Percentiles rank a stretch among this genome's conserved stretches.
phyloP scores from a whole-genome alignment of 2,113 vertebrate species.

The Prochilodus magdalenae region DNA sequence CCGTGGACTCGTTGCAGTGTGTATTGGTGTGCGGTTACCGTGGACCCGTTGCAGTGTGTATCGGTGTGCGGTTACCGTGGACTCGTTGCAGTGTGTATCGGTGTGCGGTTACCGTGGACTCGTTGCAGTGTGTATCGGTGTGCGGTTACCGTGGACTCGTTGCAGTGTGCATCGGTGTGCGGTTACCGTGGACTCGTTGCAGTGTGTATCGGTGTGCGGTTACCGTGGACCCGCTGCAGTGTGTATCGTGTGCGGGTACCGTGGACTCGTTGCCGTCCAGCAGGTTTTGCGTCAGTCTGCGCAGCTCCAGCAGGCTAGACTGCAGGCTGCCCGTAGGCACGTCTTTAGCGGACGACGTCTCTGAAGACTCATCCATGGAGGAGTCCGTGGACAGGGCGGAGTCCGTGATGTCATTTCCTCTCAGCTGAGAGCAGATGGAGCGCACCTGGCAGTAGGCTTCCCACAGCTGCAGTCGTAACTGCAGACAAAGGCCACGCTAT shows the following conservation, averaged over 20 bases:
- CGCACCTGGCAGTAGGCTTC: conserved; percentile 96
- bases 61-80: too few relatives aligned
- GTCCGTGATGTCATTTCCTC: conserved; percentile 95
- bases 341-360: conserved; percentile 95
- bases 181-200: too few relatives aligned
- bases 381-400: conserved; percentile 96
- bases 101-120: too few relatives aligned
- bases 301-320: conserved; percentile 88
- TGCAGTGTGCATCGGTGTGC: too few relatives aligned
- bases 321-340: conserved; percentile 92
- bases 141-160: too few relatives aligned
- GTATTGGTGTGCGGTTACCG: too few relatives aligned
- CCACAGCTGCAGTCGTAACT: conserved; percentile 97
- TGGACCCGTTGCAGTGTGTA: too few relatives aligned
- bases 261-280: conserved; percentile 93
- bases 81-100: too few relatives aligned
- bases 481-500: conserved; percentile 10
- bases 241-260: conserved; percentile 75
- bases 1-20: too few relatives aligned
- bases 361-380: conserved; percentile 98
- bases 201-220: background rate
- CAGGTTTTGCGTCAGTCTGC: conserved; percentile 92
- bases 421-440: conserved; percentile 93
- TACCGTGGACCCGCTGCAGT: conserved; percentile 46
- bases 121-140: too few relatives aligned